Evolutionary conservation across 2,888 invertebrate genomes (phyloP), one percentile per base, ranked within the genome.

Genomic region (Minunthozetes semirufus): DNA sequence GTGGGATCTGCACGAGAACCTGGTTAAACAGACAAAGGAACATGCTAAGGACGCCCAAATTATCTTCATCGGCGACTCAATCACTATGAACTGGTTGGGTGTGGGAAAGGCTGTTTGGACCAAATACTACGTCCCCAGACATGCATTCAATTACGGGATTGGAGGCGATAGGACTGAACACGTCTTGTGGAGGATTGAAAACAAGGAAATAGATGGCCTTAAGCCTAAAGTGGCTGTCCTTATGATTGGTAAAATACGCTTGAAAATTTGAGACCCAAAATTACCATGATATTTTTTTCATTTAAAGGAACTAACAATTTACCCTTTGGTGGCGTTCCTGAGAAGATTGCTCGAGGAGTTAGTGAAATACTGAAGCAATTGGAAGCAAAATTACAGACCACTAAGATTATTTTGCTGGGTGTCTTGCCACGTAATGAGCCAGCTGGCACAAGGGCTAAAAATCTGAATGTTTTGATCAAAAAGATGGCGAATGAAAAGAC

Each of bases 121-220:
- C 9, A 56, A 73, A 13, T 59, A 73, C 15, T 73, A 73, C 27
- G 9, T 42, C 1, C 42, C 61, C 19, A 8, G 73, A 66, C 42
- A 46, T 46, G 33, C 73, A 66, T 66, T 42, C 63, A 94, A 94
- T 84, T 92, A 93, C 84, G 93, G 94, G 80, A 91, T 94, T 81
- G 89, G 92, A 79, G 90, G 89, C 78, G 94, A 95, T 84, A 88
- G 89, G 82, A 91, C 92, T 53, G 90, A 94, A 82, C 89, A 95
- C 86, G 89, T 94, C n/a, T 85, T 95, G 50, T 95, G 94, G 94
- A 87, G 95, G 80, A 88, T 94, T 63, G 87, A 88, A 81, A 92
- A 94, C 85, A 94, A 94, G 73, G 93, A 93, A 84, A 84, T 95
- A 80, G 93, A 94, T 82, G 88, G 90, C 84, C 89, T 94, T 78